phyloP scores from a whole-genome alignment of 2,888 invertebrate genomes.

The Pocota personata region DNA sequence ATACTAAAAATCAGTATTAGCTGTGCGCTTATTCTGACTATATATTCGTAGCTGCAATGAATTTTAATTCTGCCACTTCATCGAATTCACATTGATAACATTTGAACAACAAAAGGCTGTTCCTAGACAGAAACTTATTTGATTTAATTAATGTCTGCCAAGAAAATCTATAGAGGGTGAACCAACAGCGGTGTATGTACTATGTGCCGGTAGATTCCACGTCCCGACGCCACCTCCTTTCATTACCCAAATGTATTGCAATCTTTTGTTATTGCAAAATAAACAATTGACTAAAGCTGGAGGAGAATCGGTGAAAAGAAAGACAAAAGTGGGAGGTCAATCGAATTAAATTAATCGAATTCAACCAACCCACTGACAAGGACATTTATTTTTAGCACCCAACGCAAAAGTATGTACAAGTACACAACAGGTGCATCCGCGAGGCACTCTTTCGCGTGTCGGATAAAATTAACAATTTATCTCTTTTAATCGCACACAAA shows the following conservation, averaged over 20 bases:
- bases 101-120: background rate
- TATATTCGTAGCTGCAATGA: no score
- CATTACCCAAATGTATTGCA: background rate
- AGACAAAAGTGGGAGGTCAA: background rate
- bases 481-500: constrained; percentile 21
- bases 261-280: no score
- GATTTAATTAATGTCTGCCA: background rate
- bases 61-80: no score
- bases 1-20: no score
- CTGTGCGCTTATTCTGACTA: no score
- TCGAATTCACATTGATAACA: background rate
- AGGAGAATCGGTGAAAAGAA: background rate
- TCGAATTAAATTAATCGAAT: background rate
- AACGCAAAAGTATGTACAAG: background rate
- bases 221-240: background rate
- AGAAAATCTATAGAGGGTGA: no score
- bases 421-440: background rate
- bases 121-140: background rate
- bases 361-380: background rate
- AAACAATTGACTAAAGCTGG: no score
- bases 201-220: no score
- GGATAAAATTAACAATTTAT: constrained; percentile 2
- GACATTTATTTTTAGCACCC: background rate
- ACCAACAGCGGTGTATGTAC: no score
- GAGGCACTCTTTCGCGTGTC: background rate